Evolutionary conservation across 2,888 invertebrate species (phyloP), one percentile per base, ranked within the genome.

Genomic region (Napeogenes sylphis): DNA sequence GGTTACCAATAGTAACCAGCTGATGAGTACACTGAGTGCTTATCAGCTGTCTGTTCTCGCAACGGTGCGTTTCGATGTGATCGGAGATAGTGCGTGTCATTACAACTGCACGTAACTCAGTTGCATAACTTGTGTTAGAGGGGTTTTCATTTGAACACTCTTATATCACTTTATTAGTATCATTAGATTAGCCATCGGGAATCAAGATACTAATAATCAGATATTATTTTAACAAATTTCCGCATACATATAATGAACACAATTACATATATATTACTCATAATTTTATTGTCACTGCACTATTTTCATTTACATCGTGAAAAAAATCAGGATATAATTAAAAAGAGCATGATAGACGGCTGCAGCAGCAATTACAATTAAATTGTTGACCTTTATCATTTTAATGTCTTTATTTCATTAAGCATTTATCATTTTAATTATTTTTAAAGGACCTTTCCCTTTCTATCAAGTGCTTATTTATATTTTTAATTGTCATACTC

Each of bases 11-110:
- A 59, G 56, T 59, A 55, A 61, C 56, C 61, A 54, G 59, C 64
- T 58, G 59, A 58, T 57, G 60, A 58, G 61, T 57, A 60, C 67
- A 68, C 67, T 70, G 73, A 71, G 73, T 75, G 77, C 78, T 81
- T 76, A 81, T 85, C 84, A 82, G 78, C 77, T 82, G 84, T 84
- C 83, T 65, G 73, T 77, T 81, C 77, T 77, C 79, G 83, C 81
- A 79, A 79, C 81, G 82, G 82, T 84, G 82, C 79, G 81, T 84
- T 82, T 80, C 77, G 83, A 83, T 83, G 81, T 80, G 82, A 82
- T 81, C 76, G 77, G 79, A 84, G 86, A 87, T 87, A 83, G 84
- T 84, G 85, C 84, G 84, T 85, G 80, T 77, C 77, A 75, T 77
- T 79, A 76, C 75, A 70, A 74, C 73, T 70, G 67, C 71, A 81